Percentiles rank a stretch among this genome's conserved stretches.
phyloP scores from a whole-genome alignment of 2,797 vertebrate genomes.

The Carcharodon carcharias region DNA sequence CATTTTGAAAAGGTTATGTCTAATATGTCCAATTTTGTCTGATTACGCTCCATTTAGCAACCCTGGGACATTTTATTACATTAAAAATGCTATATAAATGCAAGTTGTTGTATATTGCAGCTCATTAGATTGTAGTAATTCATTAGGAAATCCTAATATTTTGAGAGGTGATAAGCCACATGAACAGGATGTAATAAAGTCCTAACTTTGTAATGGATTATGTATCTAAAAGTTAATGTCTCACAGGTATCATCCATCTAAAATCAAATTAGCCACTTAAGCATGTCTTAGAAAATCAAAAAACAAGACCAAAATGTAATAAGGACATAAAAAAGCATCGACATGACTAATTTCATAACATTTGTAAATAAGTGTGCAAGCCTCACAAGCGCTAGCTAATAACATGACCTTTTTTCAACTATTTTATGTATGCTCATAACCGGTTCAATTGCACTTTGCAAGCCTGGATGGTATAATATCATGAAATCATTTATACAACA shows the following conservation, averaged over 20 bases:
- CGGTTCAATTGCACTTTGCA: background rate
- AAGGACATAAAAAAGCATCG: background rate
- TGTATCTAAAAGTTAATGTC: background rate
- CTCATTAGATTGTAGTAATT: background rate
- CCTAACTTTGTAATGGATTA: slow-evolving; percentile 35
- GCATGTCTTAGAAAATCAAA: background rate
- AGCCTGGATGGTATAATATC: background rate
- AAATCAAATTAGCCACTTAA: background rate
- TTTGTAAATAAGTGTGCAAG: background rate
- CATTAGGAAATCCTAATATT: slow-evolving; percentile 22
- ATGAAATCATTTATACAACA: background rate
- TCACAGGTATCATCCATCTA: slow-evolving; percentile 14
- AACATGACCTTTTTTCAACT: background rate
- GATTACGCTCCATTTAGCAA: background rate
- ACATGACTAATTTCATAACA: background rate
- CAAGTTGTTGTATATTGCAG: background rate
- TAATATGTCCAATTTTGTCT: background rate
- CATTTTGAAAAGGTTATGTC: slow-evolving; percentile 32
- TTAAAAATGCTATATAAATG: background rate
- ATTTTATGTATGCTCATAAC: background rate
- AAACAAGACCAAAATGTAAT: background rate
- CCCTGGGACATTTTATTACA: background rate
- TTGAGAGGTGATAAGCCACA: slow-evolving; percentile 26
- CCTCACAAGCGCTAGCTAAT: background rate
- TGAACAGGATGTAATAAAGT: slow-evolving; percentile 36